Evolutionary conservation across 2,888 invertebrate species (phyloP), one percentile per base, ranked within the genome.

Genomic region (Mechanitis mazaeus): DNA sequence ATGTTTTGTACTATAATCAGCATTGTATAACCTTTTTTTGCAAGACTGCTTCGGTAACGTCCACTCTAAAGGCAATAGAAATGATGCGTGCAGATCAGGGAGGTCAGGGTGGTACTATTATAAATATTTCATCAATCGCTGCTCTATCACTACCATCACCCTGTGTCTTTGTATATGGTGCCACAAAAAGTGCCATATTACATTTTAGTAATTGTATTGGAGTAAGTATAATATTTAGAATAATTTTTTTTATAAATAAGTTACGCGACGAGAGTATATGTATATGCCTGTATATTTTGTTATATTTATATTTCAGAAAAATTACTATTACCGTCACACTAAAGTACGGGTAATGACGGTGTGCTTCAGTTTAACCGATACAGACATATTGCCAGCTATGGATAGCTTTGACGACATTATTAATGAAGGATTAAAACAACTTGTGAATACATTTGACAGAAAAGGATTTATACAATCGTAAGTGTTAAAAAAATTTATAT

Each of bases 271-370:
- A 7, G 7, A 20, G 20, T 20, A 38, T 38, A 38, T 38, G 38
- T 38, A 38, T 6, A 7, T 47, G 1, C 4, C 12, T n/a, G 2
- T n/a, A 3, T 28, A 1, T n/a, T 47, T 7, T 47, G 0, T 75
- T 63, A 58, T 47, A n/a, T 46, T 33, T 38, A 4, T 33, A 46
- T 64, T 58, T 3, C 58, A 78, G 79, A 60, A 63, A 54, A 71
- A 76, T 20, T 64, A 68, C 7, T 75, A 74, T 45, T 77, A 71
- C 55, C 60, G 61, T 2, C 68, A 64, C 38, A 77, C 74, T 1
- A 75, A 75, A 5, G 78, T 79, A 3, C 71, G 79, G 28, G 74
- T 79, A 9, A 33, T 80, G 4, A 69, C 78, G 0, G 56, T 80
- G 1, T 79, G 78, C 54, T 76, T 75, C 47, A 76, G 77, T 3